Evolutionary conservation across 1,140 invertebrate species (phyloP).

Genomic region (Papilio polyxenes): DNA sequence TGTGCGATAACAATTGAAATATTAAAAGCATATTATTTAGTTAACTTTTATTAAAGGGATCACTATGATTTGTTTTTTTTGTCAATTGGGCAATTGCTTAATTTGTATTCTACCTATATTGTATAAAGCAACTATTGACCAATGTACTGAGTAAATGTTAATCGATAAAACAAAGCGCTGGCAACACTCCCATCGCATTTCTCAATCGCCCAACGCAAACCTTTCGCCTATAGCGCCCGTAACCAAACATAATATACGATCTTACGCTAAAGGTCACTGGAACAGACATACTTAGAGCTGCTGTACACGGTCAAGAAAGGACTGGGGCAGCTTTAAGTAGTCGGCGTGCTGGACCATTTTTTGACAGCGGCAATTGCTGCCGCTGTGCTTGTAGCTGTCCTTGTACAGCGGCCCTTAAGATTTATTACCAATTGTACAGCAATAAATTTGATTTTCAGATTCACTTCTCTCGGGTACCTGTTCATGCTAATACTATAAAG

Average conservation of each 20-base stretch:
- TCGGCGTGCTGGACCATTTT: no score
- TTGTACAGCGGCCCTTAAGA: no score
- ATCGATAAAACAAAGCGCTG: conserved; percentile 34
- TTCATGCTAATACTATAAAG: no score
- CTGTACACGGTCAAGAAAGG: no score
- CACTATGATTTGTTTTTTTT: neutral
- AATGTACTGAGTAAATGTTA: conserved; percentile 24
- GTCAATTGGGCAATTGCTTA: conserved; percentile 2
- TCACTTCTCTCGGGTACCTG: no score
- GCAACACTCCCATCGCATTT: conserved; percentile 31
- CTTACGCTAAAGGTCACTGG: conserved; percentile 27
- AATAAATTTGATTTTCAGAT: no score
- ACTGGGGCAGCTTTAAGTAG: no score
- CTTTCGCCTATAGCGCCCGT: conserved; percentile 12
- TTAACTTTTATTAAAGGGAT: neutral
- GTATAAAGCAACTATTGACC: conserved; percentile 19
- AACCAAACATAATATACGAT: conserved; percentile 1
- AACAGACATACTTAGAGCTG: neutral
- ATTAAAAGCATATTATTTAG: no score
- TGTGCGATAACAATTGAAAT: no score
- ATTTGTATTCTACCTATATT: neutral
- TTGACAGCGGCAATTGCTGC: no score
- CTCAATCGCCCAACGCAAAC: conserved; percentile 22
- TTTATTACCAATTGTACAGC: no score
- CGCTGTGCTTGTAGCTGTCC: no score